These are phyloP conservation scores for Rachycentron canadum DNA, from an alignment of 2,797 vertebrate species.

Conservation along the genomic window DNA sequence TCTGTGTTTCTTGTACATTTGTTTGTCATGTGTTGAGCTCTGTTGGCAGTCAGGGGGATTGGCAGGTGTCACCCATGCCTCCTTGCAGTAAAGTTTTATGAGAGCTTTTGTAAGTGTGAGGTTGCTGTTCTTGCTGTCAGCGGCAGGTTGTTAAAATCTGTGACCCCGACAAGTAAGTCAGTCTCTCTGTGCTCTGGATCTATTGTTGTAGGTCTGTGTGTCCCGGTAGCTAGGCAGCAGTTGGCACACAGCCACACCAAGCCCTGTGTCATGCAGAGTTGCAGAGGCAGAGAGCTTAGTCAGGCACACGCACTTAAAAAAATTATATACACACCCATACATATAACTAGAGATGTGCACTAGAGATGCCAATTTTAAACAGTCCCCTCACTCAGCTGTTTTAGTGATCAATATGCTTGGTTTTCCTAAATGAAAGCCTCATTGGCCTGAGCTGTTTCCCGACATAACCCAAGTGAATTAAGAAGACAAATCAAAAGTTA, in stretches of 20 bases:
- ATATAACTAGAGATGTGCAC: neutral
- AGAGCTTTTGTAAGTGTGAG: constrained; percentile 60
- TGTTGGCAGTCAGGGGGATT: constrained; percentile 37
- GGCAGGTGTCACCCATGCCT: constrained; percentile 65
- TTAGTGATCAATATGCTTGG: neutral
- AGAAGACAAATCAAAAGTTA: constrained; percentile 2
- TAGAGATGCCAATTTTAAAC: neutral
- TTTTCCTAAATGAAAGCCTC: neutral
- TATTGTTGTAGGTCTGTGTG: constrained; percentile 78
- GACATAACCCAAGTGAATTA: neutral
- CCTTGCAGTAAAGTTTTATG: constrained; percentile 54
- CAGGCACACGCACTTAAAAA: constrained; percentile 30
- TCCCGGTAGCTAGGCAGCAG: constrained; percentile 80
- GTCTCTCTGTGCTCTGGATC: constrained; percentile 43
- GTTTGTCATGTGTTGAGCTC: constrained; percentile 53
- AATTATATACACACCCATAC: constrained; percentile 39
- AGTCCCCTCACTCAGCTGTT: neutral
- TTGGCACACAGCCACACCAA: constrained; percentile 68
- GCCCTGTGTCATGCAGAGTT: constrained; percentile 66
- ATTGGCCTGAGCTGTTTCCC: neutral
- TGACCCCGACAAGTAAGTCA: constrained; percentile 57
- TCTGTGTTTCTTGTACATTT: constrained; percentile 55
- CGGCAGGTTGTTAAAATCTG: constrained; percentile 48
- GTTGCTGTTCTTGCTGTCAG: constrained; percentile 63
- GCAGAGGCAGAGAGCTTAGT: constrained; percentile 55